Evolutionary conservation across 2,888 invertebrate species (phyloP), one percentile per base, ranked within the genome.

Genomic region (Habrosyne pyritoides): DNA sequence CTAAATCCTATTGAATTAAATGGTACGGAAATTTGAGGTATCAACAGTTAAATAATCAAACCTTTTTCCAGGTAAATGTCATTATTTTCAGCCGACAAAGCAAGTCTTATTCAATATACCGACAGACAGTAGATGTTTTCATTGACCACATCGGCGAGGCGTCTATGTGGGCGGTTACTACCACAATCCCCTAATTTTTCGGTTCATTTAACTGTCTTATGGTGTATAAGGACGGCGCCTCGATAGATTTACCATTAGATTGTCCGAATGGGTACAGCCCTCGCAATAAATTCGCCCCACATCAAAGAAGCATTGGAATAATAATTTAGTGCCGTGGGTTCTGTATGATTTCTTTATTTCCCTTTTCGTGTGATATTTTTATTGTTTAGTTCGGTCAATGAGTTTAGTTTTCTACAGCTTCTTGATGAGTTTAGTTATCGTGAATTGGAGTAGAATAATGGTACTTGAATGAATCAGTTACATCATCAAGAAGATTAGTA

Each of bases 161-260:
- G 79, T 77, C 71, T 69, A 73, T 73, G 72, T 71, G 80, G 66
- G 67, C 79, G 83, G 84, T 77, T 84, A 80, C 73, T 73, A 74
- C 80, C 78, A 72, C 84, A 84, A 84, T 78, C 85, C 87, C 83
- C 84, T 90, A 91, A 91, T 91, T 91, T 91, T 85, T 73, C 83
- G 83, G 74, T 82, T 91, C 91, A 91, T 91, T 91, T 81, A 86
- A 86, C 87, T 71, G 89, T 89, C 89, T 89, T 90, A 90, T 86
- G 84, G 87, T 73, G 75, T 76, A 73, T 66, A 76, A 75, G 73
- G 73, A 66, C 73, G 89, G 85, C 88, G 87, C 87, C 89, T 81
- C 79, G 75, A 88, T 89, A 87, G 89, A 89, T 88, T 88, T 77
- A 66, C 78, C 86, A 83, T 89, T 86, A 87, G 83, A 84, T 84